A percentile compares a stretch with the other conserved stretches of the same genome.
Conservation (phyloP, 2,113 vertebrate species). For the Epinephelus cyanopodus region DNA sequence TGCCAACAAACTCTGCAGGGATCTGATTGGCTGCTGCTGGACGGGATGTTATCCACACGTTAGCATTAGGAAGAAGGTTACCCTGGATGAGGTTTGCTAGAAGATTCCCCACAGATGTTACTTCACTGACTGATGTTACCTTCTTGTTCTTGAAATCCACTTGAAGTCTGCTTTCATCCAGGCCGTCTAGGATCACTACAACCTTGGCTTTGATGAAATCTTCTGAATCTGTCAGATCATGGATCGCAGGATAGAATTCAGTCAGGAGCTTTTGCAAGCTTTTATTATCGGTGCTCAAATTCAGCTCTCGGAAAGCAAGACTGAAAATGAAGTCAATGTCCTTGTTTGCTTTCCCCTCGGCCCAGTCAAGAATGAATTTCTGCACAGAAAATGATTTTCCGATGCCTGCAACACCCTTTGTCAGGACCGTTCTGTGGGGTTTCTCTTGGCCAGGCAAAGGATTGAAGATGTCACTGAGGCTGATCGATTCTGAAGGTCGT, state of each 20-base stretch:
- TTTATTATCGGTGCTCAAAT: slow-evolving; percentile 26
- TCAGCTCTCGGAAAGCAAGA: slow-evolving; percentile 66
- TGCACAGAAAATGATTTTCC: slow-evolving; percentile 68
- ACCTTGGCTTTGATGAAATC: slow-evolving; percentile 10
- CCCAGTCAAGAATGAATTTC: slow-evolving; percentile 69
- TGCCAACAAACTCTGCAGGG: slow-evolving; percentile 35
- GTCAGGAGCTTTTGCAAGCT: slow-evolving; percentile 54
- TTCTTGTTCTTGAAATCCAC: slow-evolving; percentile 46
- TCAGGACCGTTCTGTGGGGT: slow-evolving; percentile 39
- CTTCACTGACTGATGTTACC: slow-evolving; percentile 38
- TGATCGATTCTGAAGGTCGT: accelerated
- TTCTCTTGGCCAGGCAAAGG: not conserved
- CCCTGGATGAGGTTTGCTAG: slow-evolving; percentile 63
- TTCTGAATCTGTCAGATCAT: accelerated
- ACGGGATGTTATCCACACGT: slow-evolving; percentile 67
- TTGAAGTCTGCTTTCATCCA: slow-evolving; percentile 68
- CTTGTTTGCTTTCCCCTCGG: slow-evolving; percentile 1
- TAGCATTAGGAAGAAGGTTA: slow-evolving; percentile 57
- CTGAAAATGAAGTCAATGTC: slow-evolving; percentile 62
- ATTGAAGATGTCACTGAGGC: slow-evolving; percentile 38
- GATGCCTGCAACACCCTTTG: slow-evolving; percentile 59
- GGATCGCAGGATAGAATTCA: slow-evolving; percentile 37
- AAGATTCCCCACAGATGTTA: slow-evolving; percentile 36
- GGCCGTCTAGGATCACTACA: slow-evolving; percentile 63
- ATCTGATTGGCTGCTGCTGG: slow-evolving; percentile 61